Conservation (phyloP, 2,888 invertebrate species). For the Timandra comae region DNA sequence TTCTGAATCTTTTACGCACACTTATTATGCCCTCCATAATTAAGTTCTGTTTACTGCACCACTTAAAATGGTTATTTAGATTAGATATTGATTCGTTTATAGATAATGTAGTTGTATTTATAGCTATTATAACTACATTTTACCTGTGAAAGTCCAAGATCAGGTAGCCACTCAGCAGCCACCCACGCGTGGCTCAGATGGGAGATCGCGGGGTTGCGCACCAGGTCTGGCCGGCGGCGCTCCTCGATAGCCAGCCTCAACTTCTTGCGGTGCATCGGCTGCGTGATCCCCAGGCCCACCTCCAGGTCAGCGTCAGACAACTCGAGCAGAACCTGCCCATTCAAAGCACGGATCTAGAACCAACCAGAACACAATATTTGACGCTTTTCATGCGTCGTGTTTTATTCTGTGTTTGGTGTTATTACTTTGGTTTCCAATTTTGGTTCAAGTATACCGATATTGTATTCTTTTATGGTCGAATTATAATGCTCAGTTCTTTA, state of each 20-base stretch:
- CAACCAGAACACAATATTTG: conserved; percentile 78
- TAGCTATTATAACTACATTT: neutral
- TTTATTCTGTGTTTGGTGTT: conserved; percentile 13
- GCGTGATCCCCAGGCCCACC: conserved; percentile 91
- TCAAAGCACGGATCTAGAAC: conserved; percentile 82
- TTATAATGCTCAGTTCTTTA: too few relatives aligned
- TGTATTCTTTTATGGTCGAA: too few relatives aligned
- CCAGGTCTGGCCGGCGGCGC: conserved; percentile 89
- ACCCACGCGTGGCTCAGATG: conserved; percentile 96
- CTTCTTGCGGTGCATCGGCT: conserved; percentile 96
- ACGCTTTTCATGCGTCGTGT: conserved; percentile 68
- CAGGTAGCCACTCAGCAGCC: conserved; percentile 93
- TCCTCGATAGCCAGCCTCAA: conserved; percentile 95
- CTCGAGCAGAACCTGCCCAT: conserved; percentile 91
- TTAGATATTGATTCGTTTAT: too few relatives aligned
- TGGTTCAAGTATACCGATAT: too few relatives aligned
- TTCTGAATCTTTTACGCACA: neutral
- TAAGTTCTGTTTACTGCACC: too few relatives aligned
- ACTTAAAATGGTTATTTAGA: too few relatives aligned
- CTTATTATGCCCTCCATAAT: too few relatives aligned
- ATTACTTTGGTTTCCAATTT: too few relatives aligned
- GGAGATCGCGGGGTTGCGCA: conserved; percentile 91
- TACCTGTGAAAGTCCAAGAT: conserved; percentile 90
- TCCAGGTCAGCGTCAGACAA: conserved; percentile 94
- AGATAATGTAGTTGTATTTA: too few relatives aligned